These are phyloP conservation scores for Sylvia borin DNA, from an alignment of 2,797 vertebrate species.

Conservation along the genomic window DNA sequence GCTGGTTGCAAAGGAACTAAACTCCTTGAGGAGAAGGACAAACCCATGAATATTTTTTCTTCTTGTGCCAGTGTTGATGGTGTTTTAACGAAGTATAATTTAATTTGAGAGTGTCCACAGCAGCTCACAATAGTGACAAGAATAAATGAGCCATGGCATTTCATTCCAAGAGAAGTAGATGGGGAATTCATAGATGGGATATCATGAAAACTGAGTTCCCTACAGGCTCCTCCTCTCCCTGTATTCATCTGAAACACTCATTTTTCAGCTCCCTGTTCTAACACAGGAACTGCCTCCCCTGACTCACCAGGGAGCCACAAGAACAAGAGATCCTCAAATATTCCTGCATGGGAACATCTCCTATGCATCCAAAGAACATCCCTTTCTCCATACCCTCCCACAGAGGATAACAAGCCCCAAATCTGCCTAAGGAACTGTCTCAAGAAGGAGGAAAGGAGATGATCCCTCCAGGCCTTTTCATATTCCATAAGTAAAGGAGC, in stretches of 20 bases:
- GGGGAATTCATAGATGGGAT: neutral
- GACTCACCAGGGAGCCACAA: neutral
- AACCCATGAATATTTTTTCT: neutral
- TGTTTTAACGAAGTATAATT: neutral
- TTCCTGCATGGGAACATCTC: neutral
- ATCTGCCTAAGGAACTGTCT: neutral
- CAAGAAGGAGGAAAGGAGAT: neutral
- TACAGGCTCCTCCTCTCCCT: neutral
- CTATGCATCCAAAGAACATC: neutral
- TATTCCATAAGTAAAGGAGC: neutral
- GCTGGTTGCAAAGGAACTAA: neutral
- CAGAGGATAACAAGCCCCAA: neutral
- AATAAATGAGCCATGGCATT: slow-evolving; percentile 1
- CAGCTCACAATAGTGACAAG: neutral
- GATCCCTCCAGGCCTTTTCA: neutral
- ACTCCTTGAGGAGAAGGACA: neutral
- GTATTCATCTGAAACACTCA: neutral
- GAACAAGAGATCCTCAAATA: neutral
- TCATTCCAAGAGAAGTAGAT: neutral
- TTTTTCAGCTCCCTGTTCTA: neutral
- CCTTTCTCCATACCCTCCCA: neutral
- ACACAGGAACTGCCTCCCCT: neutral
- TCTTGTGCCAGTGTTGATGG: neutral
- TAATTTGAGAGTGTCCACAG: neutral
- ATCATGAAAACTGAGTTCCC: neutral